These are phyloP conservation scores for Diglossa cyanea DNA, from an alignment of 2,797 vertebrate genomes.

Conservation along the genomic window DNA sequence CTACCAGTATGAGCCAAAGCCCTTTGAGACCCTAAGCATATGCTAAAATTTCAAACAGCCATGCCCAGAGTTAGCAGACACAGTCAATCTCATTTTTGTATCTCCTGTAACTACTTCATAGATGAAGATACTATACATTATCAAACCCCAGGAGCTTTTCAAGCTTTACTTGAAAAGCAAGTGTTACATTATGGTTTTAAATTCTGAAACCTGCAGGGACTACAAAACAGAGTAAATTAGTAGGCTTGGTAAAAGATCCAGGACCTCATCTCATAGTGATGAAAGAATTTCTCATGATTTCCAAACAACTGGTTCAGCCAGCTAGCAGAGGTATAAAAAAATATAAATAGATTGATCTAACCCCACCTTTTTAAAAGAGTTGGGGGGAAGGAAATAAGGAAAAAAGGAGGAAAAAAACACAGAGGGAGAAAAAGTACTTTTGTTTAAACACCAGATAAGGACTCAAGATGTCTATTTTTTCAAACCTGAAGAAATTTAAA, in stretches of 20 bases:
- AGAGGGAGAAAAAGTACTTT: neutral
- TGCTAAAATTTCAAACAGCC: slow-evolving; percentile 9
- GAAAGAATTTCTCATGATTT: slow-evolving; percentile 24
- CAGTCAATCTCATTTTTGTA: neutral
- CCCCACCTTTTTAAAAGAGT: neutral
- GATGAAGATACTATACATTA: neutral
- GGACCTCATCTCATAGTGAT: neutral
- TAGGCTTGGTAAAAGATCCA: slow-evolving; percentile 26
- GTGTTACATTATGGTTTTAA: slow-evolving; percentile 33
- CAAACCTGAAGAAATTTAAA: neutral
- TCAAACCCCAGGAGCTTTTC: slow-evolving; percentile 29
- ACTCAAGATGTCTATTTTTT: neutral
- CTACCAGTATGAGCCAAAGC: neutral
- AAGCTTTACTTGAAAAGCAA: slow-evolving; percentile 34
- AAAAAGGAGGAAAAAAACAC: neutral
- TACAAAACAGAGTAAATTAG: slow-evolving; percentile 27
- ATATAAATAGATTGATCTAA: neutral
- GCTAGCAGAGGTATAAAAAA: slow-evolving; percentile 17
- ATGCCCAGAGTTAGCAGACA: neutral
- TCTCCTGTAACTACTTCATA: neutral
- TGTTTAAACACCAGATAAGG: neutral
- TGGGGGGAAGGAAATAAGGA: neutral
- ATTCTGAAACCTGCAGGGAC: slow-evolving; percentile 28
- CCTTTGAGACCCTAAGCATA: neutral
- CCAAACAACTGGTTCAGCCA: neutral